Base-by-base conservation (phyloP, 2,888 invertebrate species). In the Syritta pipiens region DNA sequence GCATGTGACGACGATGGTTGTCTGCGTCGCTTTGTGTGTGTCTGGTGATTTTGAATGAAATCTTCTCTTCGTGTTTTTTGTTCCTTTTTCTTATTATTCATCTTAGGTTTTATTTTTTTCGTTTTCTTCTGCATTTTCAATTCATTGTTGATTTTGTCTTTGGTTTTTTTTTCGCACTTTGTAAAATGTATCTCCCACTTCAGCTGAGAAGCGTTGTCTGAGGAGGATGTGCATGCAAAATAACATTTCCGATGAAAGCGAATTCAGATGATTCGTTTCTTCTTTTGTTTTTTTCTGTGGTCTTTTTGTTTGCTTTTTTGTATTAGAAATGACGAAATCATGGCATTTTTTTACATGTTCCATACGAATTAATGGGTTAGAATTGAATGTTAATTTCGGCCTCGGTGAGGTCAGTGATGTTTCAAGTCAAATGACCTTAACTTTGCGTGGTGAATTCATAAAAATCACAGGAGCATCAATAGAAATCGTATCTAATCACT, bases 1-100 rank as follows among this genome's bases (percentile, higher is more conserved):
- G 37, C 40, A 49, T 35, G 37, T 35, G n/a, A 32, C 19, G 10
- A 37, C 71, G 57, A 19, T 44, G 42, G 1, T 51, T 59, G 24
- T 44, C 30, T 42, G 51, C 26, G 53, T 60, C 14, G 32, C 65
- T 63, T 71, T 71, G 40, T 71, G 51, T 69, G 40, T 53, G 77
- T 77, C 77, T 77, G 65, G 53, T 71, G 77, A 72, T 77, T 77
- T 77, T 77, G 77, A 77, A 77, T 77, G 77, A 77, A 76, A 69
- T 63, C 30, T 57, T 22, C n/a, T 17, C 37, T 55, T 40, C 28
- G 35, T 51, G 17, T 49, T 60, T 10, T 30, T 49, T 9, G 17
- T 42, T 68, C 40, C 28, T 12, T 9, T 59, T 51, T 35, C 5
- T 48, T 14, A 32, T 42, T 44, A 51, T 53, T 46, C 57, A 28